Conservation (phyloP, 1,140 invertebrate species). For the Procambarus clarkii region DNA sequence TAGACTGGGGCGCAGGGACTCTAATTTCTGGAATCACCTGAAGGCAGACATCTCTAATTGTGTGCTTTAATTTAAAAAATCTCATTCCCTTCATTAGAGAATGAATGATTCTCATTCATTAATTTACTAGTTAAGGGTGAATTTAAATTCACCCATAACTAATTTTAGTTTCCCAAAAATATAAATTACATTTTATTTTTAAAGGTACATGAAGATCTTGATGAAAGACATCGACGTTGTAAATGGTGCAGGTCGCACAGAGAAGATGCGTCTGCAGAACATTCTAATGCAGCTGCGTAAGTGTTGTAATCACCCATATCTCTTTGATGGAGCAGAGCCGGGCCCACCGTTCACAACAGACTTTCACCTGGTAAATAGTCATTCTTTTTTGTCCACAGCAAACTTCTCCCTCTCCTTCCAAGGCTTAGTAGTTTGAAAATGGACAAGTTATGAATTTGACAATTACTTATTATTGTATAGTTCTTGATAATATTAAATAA, state of each 20-base stretch:
- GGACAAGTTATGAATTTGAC: no score
- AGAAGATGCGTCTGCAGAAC: slow-evolving; percentile 98
- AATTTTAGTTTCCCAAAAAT: neutral
- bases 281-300: slow-evolving; percentile 99
- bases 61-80: neutral
- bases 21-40: no score
- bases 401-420: neutral
- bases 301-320: slow-evolving; percentile 98
- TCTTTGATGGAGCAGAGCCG: slow-evolving; percentile 99
- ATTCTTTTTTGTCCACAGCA: no score
- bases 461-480: no score
- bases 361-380: slow-evolving; percentile 84
- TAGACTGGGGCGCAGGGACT: no score
- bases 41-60: no score
- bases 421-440: no score
- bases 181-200: neutral
- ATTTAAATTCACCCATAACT: neutral
- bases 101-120: neutral
- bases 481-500: no score
- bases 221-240: slow-evolving; percentile 99
- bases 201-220: slow-evolving; percentile 93
- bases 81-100: neutral
- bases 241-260: slow-evolving; percentile 97
- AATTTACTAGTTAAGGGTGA: no score
- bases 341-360: slow-evolving; percentile 99